Conservation (phyloP, 2,113 vertebrate genomes). For the Ptyas mucosa region DNA sequence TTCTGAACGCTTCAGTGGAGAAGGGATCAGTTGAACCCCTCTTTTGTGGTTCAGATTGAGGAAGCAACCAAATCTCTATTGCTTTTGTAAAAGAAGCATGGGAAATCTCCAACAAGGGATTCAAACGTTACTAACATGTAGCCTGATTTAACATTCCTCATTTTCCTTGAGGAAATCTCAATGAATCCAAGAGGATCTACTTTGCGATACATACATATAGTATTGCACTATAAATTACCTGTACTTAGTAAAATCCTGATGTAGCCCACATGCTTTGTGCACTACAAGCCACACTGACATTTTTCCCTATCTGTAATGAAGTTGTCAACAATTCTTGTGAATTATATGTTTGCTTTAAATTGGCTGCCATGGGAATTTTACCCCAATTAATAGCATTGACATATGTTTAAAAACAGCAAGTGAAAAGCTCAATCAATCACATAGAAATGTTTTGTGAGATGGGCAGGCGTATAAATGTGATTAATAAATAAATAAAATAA, state of each 20-base stretch:
- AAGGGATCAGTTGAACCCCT: neutral
- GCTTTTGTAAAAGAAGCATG: neutral
- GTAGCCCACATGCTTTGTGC: neutral
- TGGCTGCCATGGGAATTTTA: neutral
- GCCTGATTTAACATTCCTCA: neutral
- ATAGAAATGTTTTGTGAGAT: neutral
- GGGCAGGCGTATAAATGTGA: too few species aligned
- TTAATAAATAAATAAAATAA: too few species aligned
- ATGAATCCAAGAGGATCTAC: neutral
- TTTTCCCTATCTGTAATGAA: neutral
- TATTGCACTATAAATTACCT: neutral
- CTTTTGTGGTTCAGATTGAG: neutral
- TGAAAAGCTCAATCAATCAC: neutral
- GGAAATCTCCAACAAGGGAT: neutral
- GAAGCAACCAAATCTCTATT: neutral
- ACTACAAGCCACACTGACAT: neutral
- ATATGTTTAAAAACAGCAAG: neutral
- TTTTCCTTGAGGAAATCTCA: neutral
- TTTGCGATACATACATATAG: neutral
- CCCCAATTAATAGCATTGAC: neutral
- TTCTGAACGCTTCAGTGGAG: neutral
- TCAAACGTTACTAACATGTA: neutral
- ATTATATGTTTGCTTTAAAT: neutral
- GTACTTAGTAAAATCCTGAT: neutral
- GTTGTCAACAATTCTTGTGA: neutral